Evolutionary conservation across 1,140 invertebrate species (phyloP), one percentile per base, ranked within the genome.

Genomic region (Oscheius sp.): DNA sequence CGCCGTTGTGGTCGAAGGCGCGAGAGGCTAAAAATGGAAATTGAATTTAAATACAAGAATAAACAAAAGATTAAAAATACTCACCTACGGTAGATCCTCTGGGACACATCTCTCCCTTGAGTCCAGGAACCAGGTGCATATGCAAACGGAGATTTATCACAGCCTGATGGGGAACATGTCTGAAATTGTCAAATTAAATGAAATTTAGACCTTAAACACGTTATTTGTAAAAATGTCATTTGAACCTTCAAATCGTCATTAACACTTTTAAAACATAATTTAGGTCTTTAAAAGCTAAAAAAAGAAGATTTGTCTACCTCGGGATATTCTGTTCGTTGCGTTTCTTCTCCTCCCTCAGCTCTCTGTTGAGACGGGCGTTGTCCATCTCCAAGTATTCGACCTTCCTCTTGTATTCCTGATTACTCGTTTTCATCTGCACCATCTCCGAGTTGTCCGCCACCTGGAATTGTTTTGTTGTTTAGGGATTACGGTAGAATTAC

Each of bases 401-500:
- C 31, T 63, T 34, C 10, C 23, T 35, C 61, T 63, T 4, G 32
- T 32, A 1, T 32, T 63, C 61, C 4, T n/a, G 10, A 10, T 63
- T 63, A n/a, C 18, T 49, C 1, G 7, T 23, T 45, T 69, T 68
- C 20, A 69, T 13, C 7, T 71, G 31, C n/a, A 15, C 34, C 7
- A 69, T 15, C 68, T 74, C 68, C 13, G 42, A 18, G 28, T 69
- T 69, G 34, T 69, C 68, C 15, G 18, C 67, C 61, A 59, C n/a
- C 68, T 69, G 68, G 26, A 69, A 74, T 36, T 0, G 7, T 7
- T 63, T 0, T 34, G 15, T 18, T 13, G 0, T 23, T 45, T 18
- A 18, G 42, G 15, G 42, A 45, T 45, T 45, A 45, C 18, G 18
- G 42, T 23, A 45, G 42, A 45, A 0, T 45, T 45, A 18, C 42